Conservation (phyloP, 2,888 invertebrate genomes). For the Agonopterix heracliana region DNA sequence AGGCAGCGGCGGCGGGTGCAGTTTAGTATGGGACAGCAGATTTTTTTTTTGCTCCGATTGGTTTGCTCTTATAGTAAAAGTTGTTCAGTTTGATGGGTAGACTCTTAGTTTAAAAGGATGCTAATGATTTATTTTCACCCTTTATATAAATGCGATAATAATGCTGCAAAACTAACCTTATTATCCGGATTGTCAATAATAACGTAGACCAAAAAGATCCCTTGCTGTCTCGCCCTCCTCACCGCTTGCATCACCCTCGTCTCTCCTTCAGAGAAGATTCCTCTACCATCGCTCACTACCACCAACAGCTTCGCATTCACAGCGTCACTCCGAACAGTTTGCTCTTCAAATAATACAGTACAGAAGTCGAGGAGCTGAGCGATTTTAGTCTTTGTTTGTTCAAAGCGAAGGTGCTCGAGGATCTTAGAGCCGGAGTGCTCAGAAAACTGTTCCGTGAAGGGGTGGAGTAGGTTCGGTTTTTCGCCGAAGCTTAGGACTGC, state of each 20-base stretch:
- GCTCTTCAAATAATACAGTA: slow-evolving; percentile 75
- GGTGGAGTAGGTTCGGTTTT: slow-evolving; percentile 88
- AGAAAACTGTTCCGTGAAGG: slow-evolving; percentile 89
- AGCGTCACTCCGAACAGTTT: slow-evolving; percentile 66
- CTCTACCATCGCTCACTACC: slow-evolving; percentile 96
- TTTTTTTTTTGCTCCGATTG: too few species aligned
- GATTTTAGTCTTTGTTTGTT: slow-evolving; percentile 92
- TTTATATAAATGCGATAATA: too few species aligned
- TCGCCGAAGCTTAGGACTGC: slow-evolving; percentile 95
- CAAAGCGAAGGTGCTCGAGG: slow-evolving; percentile 88
- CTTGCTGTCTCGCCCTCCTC: slow-evolving; percentile 84
- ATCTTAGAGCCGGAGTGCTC: slow-evolving; percentile 90
- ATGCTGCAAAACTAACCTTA: slow-evolving; percentile 76
- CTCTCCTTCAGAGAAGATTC: slow-evolving; percentile 92
- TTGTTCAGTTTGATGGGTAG: too few species aligned
- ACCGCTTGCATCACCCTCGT: slow-evolving; percentile 85
- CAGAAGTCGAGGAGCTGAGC: slow-evolving; percentile 88
- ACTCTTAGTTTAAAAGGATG: too few species aligned
- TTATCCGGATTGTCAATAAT: slow-evolving; percentile 95
- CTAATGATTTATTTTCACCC: too few species aligned
- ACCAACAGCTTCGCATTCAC: slow-evolving; percentile 90
- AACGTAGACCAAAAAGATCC: slow-evolving; percentile 96
- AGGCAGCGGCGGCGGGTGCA: too few species aligned
- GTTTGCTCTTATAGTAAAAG: too few species aligned
- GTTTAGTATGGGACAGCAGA: too few species aligned